These are phyloP conservation scores for Chironex yamaguchii DNA, from an alignment of 30 jellyfish, hydroid and myxozoan genomes.

Conservation along the genomic window DNA sequence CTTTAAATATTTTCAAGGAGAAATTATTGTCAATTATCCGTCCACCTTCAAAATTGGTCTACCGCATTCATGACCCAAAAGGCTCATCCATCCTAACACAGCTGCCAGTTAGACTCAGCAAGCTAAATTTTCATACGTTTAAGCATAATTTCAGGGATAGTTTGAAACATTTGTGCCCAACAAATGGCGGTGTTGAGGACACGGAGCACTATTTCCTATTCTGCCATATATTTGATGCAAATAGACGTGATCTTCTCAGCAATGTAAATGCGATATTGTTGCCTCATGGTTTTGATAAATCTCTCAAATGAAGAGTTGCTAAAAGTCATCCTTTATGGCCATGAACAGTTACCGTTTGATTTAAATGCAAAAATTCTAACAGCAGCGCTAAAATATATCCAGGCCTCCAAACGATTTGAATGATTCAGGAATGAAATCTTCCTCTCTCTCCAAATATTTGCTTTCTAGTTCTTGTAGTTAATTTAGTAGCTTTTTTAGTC, in stretches of 20 bases:
- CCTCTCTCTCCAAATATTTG: too few relatives aligned
- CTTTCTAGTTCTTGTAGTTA: too few relatives aligned
- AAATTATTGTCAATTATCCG: too few relatives aligned
- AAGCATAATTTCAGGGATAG: conserved; percentile 16
- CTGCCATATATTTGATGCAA: conserved; percentile 1
- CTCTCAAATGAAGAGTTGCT: conserved; percentile 1
- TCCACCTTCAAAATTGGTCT: too few relatives aligned
- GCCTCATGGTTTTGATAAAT: conserved; percentile 5
- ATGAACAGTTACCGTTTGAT: conserved; percentile 19
- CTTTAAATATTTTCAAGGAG: too few relatives aligned
- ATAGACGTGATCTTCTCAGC: conserved; percentile 36
- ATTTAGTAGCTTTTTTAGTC: too few relatives aligned
- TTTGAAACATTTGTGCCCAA: neutral
- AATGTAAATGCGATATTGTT: neutral
- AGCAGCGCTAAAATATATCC: too few relatives aligned
- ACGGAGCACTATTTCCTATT: conserved; percentile 27
- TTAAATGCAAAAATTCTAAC: neutral
- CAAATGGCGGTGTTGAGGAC: conserved; percentile 7
- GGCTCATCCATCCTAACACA: too few relatives aligned
- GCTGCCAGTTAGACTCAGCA: too few relatives aligned
- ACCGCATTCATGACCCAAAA: too few relatives aligned
- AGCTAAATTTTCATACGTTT: neutral
- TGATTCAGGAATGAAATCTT: conserved; percentile 41
- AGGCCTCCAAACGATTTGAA: conserved; percentile 3
- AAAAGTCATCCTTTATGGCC: conserved; percentile 11